phyloP scores from a whole-genome alignment of 2,888 invertebrate genomes.

The Saturnia pavonia region DNA sequence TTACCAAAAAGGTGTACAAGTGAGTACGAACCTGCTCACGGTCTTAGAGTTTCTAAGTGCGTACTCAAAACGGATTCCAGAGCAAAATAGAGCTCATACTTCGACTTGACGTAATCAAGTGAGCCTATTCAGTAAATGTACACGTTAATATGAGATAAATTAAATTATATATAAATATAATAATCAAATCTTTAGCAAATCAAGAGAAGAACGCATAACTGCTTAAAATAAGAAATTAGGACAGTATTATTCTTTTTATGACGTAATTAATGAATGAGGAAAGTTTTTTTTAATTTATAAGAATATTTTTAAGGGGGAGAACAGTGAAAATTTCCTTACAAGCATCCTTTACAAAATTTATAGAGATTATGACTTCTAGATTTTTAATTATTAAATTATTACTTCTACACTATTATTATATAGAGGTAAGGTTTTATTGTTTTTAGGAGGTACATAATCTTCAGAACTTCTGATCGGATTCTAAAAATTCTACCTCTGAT shows the following conservation, averaged over 20 bases:
- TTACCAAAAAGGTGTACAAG: background rate
- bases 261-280: background rate
- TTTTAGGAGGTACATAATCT: too few relatives aligned
- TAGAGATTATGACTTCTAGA: too few relatives aligned
- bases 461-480: too few relatives aligned
- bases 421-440: too few relatives aligned
- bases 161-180: slow-evolving; percentile 2
- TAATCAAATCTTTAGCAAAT: background rate
- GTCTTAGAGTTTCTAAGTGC: slow-evolving; percentile 18
- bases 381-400: too few relatives aligned
- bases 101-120: slow-evolving; percentile 11
- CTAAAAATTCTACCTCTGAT: too few relatives aligned
- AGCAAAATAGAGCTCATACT: slow-evolving; percentile 10
- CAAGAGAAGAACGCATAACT: background rate
- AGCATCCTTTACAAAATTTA: too few relatives aligned
- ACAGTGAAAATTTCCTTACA: too few relatives aligned
- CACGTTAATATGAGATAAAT: slow-evolving; percentile 14
- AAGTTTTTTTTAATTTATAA: too few relatives aligned
- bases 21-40: slow-evolving; percentile 2
- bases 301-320: too few relatives aligned
- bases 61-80: slow-evolving; percentile 20
- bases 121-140: background rate
- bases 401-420: too few relatives aligned
- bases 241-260: background rate
- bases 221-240: background rate